Evolutionary conservation across 1,140 invertebrate genomes (phyloP), one percentile per base, ranked within the genome.

Genomic region (Hirudo medicinalis): DNA sequence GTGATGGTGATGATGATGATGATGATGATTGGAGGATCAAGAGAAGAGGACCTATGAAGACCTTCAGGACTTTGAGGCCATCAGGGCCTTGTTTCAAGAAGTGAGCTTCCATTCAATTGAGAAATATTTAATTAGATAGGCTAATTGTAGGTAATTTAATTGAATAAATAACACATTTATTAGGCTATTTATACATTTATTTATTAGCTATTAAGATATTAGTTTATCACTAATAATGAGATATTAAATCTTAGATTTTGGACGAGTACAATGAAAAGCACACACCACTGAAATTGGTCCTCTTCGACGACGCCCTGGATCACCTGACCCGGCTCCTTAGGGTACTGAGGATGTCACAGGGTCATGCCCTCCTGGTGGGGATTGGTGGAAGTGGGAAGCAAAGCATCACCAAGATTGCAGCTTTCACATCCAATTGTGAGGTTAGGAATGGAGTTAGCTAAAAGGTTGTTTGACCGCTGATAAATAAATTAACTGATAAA

Each of bases 281-380:
- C 73, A 80, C 80, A 3, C 75, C 78, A 55, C 83, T 91, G 79
- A 86, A 86, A 13, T 83, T 92, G 71, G 89, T 95, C 0, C 81
- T 95, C 3, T 94, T 94, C 78, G 89, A 94, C 77, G 91, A 94
- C 80, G 92, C 90, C 43, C 80, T 94, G 40, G 90, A 94, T 76
- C 91, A 94, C 80, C 79, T 94, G 74, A 92, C 89, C 0, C 84
- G 91, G 67, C 86, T 92, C 1, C 90, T 94, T 75, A 86, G 92
- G 71, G 87, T 88, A 0, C 80, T 94, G 63, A 84, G 91, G 67
- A 88, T 92, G 86, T 86, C 91, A 77, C 86, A 88, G 74, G 91
- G 91, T 0, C 90, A 95, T 78, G 86, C 88, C 9, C 83, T 95
- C 77, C 82, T 94, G 27, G 87, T 94, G 6, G 92, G 92, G 15